These are phyloP conservation scores for Phoenicopterus ruber DNA, from an alignment of 2,113 vertebrate genomes.

Conservation along the genomic window DNA sequence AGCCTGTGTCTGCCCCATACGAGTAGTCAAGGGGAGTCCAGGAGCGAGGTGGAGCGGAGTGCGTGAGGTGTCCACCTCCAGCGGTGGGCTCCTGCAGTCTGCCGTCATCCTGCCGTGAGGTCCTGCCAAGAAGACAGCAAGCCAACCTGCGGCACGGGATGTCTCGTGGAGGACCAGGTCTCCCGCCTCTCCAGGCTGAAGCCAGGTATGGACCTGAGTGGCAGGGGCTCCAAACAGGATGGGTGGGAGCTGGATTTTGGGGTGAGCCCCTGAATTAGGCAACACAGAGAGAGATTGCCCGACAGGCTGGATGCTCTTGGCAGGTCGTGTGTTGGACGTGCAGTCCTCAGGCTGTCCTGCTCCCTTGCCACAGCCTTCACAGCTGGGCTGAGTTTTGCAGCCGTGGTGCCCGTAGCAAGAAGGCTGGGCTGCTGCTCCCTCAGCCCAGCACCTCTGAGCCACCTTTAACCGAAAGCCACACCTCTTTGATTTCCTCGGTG, in stretches of 20 bases:
- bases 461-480: background rate
- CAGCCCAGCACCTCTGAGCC: background rate
- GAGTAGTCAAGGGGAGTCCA: background rate
- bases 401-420: background rate
- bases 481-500: rapidly evolving
- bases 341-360: background rate
- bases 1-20: background rate
- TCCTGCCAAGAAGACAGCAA: background rate
- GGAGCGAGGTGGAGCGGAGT: rapidly evolving
- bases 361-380: background rate
- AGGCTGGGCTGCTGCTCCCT: background rate
- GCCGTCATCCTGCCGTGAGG: background rate
- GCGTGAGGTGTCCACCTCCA: background rate
- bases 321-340: background rate
- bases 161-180: background rate
- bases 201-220: background rate
- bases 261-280: background rate
- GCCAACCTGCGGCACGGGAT: background rate
- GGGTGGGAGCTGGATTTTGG: background rate
- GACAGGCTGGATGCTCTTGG: background rate
- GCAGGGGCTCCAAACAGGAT: background rate
- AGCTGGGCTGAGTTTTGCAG: background rate
- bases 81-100: background rate
- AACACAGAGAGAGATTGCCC: background rate
- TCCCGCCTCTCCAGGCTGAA: background rate